These are phyloP conservation scores for Heliothis peltigera DNA, from an alignment of 2,888 invertebrate species.

Conservation along the genomic window DNA sequence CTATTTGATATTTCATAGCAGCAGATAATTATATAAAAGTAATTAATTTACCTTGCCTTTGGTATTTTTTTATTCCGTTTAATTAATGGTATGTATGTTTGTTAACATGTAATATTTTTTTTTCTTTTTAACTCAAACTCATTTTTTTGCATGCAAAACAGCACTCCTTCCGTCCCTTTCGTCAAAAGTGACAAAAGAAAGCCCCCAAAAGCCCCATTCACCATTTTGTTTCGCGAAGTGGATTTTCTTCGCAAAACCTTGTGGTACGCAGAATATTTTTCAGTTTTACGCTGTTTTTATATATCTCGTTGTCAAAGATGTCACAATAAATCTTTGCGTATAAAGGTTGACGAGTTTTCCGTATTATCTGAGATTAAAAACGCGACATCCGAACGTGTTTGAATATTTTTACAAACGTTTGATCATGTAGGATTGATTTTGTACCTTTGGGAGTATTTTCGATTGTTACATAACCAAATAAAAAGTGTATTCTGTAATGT, in stretches of 20 bases:
- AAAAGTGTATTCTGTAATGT: no score
- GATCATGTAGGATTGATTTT: neutral
- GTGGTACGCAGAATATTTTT: neutral
- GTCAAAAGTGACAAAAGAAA: no score
- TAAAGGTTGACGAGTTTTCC: neutral
- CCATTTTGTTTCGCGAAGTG: neutral
- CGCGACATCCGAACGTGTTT: neutral
- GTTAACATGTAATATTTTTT: no score
- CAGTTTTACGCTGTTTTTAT: neutral
- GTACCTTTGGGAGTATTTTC: neutral
- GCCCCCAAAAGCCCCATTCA: no score
- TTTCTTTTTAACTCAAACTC: no score
- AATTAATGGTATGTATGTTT: no score
- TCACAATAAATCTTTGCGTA: conserved; percentile 1
- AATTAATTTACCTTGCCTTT: no score
- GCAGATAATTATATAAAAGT: no score
- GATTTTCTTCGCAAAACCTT: neutral
- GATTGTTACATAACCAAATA: neutral
- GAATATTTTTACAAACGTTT: neutral
- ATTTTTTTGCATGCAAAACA: no score
- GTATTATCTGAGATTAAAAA: neutral
- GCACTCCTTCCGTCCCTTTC: no score
- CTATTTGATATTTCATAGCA: no score
- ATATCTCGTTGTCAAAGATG: neutral
- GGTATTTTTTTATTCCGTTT: no score